Evolutionary conservation across 2,888 invertebrate genomes (phyloP).

Genomic region (Nomada ferruginata): DNA sequence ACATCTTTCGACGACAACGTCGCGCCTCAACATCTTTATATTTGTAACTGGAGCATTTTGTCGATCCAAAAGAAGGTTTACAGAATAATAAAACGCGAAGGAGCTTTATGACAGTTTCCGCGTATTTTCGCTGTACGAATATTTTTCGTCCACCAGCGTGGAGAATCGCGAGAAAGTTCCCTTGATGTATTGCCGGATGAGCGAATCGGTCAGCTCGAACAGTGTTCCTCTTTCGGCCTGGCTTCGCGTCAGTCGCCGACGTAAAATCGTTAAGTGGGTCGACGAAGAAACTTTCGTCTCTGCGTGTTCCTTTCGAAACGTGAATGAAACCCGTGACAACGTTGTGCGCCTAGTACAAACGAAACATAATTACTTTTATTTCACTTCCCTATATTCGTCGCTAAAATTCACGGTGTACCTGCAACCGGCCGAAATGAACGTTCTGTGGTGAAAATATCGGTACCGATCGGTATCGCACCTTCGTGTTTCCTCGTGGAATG

Average conservation of each 20-base stretch:
- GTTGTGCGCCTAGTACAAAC: not conserved
- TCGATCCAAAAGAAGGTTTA: not conserved
- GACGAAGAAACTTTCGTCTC: constrained; percentile 59
- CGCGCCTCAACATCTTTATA: not conserved
- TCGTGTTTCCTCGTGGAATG: not conserved
- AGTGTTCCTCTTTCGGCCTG: constrained; percentile 36
- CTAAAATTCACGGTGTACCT: not conserved
- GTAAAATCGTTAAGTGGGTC: constrained; percentile 78
- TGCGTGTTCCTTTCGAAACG: constrained; percentile 53
- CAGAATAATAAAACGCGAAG: not conserved
- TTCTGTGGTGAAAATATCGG: not conserved
- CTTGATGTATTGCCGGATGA: constrained; percentile 47
- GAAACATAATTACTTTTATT: not conserved
- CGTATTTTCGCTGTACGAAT: not conserved
- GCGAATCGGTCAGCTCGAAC: constrained; percentile 54
- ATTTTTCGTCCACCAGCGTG: not conserved
- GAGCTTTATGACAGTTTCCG: not conserved
- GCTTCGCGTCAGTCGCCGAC: constrained; percentile 65
- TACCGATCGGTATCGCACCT: not conserved
- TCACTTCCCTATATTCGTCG: not conserved
- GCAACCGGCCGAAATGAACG: not conserved
- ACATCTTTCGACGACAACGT: not conserved
- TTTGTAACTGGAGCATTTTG: not conserved
- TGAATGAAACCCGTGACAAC: constrained; percentile 39
- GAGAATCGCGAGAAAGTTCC: constrained; percentile 20